phyloP scores from a whole-genome alignment of 2,797 vertebrate genomes.

The Carcharodon carcharias region DNA sequence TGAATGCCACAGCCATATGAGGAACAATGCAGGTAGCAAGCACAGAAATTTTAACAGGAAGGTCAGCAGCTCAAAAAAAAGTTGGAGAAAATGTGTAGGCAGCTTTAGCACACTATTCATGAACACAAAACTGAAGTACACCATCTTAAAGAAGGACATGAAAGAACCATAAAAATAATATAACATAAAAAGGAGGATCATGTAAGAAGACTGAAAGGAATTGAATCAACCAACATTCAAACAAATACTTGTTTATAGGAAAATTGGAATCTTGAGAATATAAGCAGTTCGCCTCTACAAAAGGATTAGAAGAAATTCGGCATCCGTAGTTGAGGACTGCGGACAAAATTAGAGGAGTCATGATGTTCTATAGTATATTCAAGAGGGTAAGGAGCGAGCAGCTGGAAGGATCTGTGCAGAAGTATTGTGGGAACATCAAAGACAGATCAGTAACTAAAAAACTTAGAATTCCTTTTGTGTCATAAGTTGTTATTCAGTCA shows the following conservation, averaged over 20 bases:
- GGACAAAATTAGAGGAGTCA: slow-evolving; percentile 86
- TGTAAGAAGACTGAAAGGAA: slow-evolving; percentile 55
- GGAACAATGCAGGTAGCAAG: slow-evolving; percentile 55
- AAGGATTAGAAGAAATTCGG: slow-evolving; percentile 81
- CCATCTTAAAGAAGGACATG: no score
- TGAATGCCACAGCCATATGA: slow-evolving; percentile 48
- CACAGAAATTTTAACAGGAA: slow-evolving; percentile 64
- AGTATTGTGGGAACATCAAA: no score
- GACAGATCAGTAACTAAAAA: not conserved
- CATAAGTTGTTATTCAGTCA: not conserved
- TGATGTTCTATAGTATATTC: slow-evolving; percentile 74
- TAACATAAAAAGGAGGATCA: no score
- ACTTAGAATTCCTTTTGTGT: not conserved
- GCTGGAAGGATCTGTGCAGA: slow-evolving; percentile 59
- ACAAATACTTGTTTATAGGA: slow-evolving; percentile 49
- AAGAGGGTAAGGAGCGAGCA: slow-evolving; percentile 81
- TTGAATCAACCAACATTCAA: slow-evolving; percentile 44
- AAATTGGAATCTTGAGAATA: slow-evolving; percentile 45
- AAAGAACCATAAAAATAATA: no score
- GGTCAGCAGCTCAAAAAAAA: slow-evolving; percentile 71
- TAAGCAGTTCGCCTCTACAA: slow-evolving; percentile 54
- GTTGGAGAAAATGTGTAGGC: no score
- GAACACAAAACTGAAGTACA: no score
- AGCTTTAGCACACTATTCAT: no score
- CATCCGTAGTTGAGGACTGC: slow-evolving; percentile 79